These are phyloP conservation scores for Megalopta genalis DNA, from an alignment of 1,140 invertebrate species.

Conservation along the genomic window DNA sequence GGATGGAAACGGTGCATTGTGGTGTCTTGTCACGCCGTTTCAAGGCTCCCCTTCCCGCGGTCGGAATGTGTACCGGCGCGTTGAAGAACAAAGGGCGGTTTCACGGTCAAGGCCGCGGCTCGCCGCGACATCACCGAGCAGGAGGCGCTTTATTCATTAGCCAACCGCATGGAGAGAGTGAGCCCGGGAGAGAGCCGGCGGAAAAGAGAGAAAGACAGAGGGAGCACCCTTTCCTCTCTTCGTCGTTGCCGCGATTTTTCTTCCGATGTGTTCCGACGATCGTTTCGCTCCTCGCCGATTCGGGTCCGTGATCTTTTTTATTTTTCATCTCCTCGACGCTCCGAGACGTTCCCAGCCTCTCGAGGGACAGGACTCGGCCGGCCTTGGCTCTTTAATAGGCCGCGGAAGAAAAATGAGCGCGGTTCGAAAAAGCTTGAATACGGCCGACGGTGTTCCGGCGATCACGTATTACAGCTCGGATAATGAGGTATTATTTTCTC, in stretches of 20 bases:
- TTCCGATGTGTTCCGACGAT: not conserved
- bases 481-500: constrained; percentile 19
- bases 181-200: no score
- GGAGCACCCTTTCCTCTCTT: no score
- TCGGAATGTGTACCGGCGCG: constrained; percentile 2
- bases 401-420: not conserved
- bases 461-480: constrained; percentile 4
- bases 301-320: not conserved
- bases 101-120: constrained; percentile 46
- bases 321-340: no score
- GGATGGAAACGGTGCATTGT: constrained; percentile 38
- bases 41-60: constrained; percentile 18
- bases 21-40: constrained; percentile 34
- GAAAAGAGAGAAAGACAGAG: not conserved
- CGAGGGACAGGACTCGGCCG: no score
- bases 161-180: not conserved
- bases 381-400: constrained; percentile 9
- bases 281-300: not conserved
- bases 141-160: constrained; percentile 14
- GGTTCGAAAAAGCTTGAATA: not conserved
- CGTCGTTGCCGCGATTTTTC: not conserved
- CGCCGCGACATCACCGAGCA: not conserved
- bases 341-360: not conserved
- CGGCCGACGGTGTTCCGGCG: not conserved
- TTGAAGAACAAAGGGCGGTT: constrained; percentile 44